phyloP scores from a whole-genome alignment of 2,113 vertebrate species.

The Laterallus jamaicensis region DNA sequence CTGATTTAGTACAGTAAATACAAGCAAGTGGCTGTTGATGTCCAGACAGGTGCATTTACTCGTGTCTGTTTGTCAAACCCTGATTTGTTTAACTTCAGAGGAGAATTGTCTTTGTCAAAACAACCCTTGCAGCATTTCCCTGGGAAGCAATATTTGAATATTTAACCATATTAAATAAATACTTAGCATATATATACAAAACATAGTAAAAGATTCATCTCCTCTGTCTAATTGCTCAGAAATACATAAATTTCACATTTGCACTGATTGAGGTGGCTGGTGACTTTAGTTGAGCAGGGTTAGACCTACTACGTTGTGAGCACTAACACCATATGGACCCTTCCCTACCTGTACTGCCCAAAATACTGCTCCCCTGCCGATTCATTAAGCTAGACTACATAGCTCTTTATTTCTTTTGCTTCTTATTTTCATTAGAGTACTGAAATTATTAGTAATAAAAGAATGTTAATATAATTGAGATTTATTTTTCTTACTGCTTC shows the following conservation, averaged over 20 bases:
- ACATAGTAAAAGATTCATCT: too few relatives aligned
- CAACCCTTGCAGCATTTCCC: neutral
- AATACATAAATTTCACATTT: neutral
- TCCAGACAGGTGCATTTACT: neutral
- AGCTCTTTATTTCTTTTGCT: neutral
- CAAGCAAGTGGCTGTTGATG: neutral
- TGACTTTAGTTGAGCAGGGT: neutral
- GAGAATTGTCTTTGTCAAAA: neutral
- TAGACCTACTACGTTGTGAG: neutral
- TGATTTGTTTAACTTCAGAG: neutral
- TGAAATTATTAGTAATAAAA: constrained; percentile 16
- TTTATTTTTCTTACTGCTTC: constrained; percentile 44
- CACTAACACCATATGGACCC: neutral
- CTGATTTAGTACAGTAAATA: neutral
- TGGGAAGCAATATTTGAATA: neutral
- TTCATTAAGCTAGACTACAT: neutral
- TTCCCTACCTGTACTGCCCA: neutral
- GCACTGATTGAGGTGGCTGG: neutral
- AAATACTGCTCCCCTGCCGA: neutral
- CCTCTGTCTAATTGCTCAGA: too few relatives aligned
- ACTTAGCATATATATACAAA: neutral
- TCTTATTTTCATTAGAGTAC: neutral
- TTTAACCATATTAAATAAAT: neutral
- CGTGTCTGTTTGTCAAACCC: neutral
- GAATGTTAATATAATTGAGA: constrained; percentile 19